Percentiles rank a stretch among this genome's conserved stretches.
phyloP scores from a whole-genome alignment of 2,888 invertebrate genomes.

The Callimorpha dominula region DNA sequence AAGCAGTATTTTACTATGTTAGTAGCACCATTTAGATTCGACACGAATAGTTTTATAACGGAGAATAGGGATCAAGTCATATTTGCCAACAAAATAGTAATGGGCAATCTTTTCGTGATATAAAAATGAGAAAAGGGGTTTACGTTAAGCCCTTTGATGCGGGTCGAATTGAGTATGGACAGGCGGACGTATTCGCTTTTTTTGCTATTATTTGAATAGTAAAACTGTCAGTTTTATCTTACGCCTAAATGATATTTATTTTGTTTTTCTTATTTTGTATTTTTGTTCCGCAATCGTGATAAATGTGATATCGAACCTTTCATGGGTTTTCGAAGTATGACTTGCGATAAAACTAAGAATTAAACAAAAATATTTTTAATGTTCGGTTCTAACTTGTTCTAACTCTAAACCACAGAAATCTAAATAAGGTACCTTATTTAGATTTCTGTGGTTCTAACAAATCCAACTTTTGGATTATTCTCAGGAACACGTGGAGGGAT shows the following conservation, averaged over 20 bases:
- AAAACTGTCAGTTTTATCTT: constrained; percentile 81
- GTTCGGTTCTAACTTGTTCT: too few relatives aligned
- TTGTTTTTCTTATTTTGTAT: constrained; percentile 57
- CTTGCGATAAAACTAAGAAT: background rate
- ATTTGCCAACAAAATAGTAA: constrained; percentile 82
- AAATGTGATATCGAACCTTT: constrained; percentile 19
- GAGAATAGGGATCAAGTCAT: constrained; percentile 76
- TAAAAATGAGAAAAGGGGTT: constrained; percentile 84
- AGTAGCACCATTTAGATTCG: constrained; percentile 45
- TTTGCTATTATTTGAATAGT: constrained; percentile 82
- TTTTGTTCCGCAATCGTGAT: constrained; percentile 42
- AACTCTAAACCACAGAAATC: too few relatives aligned
- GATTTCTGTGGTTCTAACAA: too few relatives aligned
- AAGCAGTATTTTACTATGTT: constrained; percentile 25
- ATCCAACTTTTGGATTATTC: background rate
- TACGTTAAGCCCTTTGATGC: constrained; percentile 83
- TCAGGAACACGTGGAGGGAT: too few relatives aligned
- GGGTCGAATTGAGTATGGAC: constrained; percentile 85
- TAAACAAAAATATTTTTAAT: background rate
- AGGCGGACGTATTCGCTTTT: constrained; percentile 78
- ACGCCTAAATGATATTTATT: constrained; percentile 78
- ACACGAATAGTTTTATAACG: constrained; percentile 58
- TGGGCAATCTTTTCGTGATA: constrained; percentile 81
- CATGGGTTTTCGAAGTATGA: background rate
- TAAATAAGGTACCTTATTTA: too few relatives aligned